Percentiles rank a stretch among this genome's conserved stretches.
phyloP scores from a whole-genome alignment of 2,888 invertebrate species.

The Cataglyphis altisquamis region DNA sequence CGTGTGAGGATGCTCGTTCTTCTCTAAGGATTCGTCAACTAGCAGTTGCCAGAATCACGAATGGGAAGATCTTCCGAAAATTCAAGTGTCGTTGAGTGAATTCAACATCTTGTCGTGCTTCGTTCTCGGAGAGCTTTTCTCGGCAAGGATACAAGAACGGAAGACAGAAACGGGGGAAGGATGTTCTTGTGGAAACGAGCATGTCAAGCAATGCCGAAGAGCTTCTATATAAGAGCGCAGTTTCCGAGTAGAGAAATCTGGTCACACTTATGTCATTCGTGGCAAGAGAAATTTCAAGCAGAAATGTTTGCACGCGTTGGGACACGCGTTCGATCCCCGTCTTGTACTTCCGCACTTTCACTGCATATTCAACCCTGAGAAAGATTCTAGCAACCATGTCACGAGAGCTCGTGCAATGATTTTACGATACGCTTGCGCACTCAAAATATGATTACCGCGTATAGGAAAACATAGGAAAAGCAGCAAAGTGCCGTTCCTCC shows the following conservation, averaged over 20 bases:
- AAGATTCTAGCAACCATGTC: conserved; percentile 5
- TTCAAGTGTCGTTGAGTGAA: conserved; percentile 45
- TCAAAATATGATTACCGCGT: background rate
- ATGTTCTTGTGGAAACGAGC: conserved; percentile 13
- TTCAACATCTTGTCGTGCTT: conserved; percentile 36
- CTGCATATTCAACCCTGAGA: background rate
- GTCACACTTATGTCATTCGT: conserved; percentile 50
- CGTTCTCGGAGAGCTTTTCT: conserved; percentile 10
- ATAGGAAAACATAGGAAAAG: background rate
- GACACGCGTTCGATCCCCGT: conserved; percentile 47
- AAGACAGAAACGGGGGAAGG: background rate
- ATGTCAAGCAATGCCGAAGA: conserved; percentile 36
- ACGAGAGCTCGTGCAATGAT: background rate
- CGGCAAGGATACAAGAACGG: conserved; percentile 12
- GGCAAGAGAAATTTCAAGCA: conserved; percentile 46
- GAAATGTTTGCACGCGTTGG: conserved; percentile 55
- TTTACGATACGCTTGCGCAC: background rate
- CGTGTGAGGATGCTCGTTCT: conserved; percentile 47
- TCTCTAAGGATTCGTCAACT: conserved; percentile 18
- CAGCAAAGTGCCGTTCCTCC: background rate
- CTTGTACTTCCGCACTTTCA: background rate
- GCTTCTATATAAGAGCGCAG: conserved; percentile 10
- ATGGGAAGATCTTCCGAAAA: conserved; percentile 37
- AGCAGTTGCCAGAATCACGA: conserved; percentile 52
- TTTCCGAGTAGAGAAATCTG: conserved; percentile 44